These are phyloP conservation scores for Nycticorax nycticorax DNA, from an alignment of 2,113 vertebrate species.

Conservation along the genomic window DNA sequence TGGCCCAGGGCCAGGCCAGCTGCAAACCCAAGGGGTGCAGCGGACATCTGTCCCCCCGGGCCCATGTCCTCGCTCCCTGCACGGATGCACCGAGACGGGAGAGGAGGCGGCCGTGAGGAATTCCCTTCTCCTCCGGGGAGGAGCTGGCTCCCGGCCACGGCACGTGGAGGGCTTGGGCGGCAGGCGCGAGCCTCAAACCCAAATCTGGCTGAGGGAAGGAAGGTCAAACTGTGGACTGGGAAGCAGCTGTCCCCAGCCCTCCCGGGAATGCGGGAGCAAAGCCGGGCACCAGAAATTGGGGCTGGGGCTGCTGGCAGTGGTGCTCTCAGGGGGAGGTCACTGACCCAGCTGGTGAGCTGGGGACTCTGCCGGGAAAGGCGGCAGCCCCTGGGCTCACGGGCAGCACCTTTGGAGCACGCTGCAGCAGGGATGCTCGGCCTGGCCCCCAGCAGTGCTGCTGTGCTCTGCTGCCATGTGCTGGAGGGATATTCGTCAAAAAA, in stretches of 20 bases:
- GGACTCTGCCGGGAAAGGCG: background rate
- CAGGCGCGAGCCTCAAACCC: background rate
- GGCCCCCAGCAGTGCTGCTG: rapidly evolving
- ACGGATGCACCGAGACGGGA: rapidly evolving
- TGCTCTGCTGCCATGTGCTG: rapidly evolving
- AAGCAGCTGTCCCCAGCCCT: background rate
- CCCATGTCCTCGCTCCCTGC: background rate
- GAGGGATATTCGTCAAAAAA: background rate
- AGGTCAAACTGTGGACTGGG: background rate
- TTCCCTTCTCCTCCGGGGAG: background rate
- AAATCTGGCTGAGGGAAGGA: background rate
- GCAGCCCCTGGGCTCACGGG: rapidly evolving
- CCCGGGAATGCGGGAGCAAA: background rate
- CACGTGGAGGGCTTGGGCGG: background rate
- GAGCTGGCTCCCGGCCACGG: background rate
- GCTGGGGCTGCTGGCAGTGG: rapidly evolving
- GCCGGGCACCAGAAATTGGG: background rate
- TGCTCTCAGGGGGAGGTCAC: background rate
- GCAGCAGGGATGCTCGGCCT: background rate
- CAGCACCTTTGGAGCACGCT: background rate
- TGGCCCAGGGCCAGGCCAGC: background rate
- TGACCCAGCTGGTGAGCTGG: background rate
- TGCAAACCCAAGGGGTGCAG: background rate
- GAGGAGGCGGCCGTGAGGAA: background rate
- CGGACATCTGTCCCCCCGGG: background rate